Evolutionary conservation across 2,113 vertebrate genomes (phyloP), one percentile per base, ranked within the genome.

Genomic region (Mesocricetus auratus): DNA sequence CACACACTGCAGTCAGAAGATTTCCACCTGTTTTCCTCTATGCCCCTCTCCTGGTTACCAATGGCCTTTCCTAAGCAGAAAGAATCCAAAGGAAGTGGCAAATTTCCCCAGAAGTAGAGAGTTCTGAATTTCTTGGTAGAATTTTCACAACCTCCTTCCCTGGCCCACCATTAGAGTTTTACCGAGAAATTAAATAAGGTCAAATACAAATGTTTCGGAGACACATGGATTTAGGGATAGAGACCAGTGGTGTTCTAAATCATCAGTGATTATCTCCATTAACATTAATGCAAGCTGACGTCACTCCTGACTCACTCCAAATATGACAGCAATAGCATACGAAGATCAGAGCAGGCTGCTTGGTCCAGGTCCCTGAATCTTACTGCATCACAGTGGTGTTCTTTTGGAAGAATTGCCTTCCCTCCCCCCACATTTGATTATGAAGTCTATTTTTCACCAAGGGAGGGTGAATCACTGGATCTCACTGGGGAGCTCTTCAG

Each of bases 401-500:
- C 66, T 29, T 93, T 95, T 39, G 66, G 60, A 94, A 87, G 78
- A 74, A 82, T 47, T 56, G n/a, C 24, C 47, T 89, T 92, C 92
- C 64, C 10, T 64, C 62, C 8, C 68, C 73, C 78, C 47, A 5
- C 5, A 93, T 95, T 94, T 89, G 93, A 73, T 86, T 92, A 77
- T 50, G 82, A 92, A 73, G 56, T 78, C 60, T 64, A 8, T 83
- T 94, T 42, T 94, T 96, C 73, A 86, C 69, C 86, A 89, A 97
- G 53, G 94, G 82, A 90, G 50, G n/a, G 2, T 93, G 94, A 96
- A 73, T 95, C 78, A 71, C 42, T 87, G 86, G 56, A 33, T 85
- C 96, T 94, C 71, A 79, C 93, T 96, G 89, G 50, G 74, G 73
- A 96, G 74, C 53, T 94, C 91, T 91, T 83, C 42, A 96, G 81